These are phyloP conservation scores for Polia nebulosa DNA, from an alignment of 2,888 invertebrate genomes.

Conservation along the genomic window DNA sequence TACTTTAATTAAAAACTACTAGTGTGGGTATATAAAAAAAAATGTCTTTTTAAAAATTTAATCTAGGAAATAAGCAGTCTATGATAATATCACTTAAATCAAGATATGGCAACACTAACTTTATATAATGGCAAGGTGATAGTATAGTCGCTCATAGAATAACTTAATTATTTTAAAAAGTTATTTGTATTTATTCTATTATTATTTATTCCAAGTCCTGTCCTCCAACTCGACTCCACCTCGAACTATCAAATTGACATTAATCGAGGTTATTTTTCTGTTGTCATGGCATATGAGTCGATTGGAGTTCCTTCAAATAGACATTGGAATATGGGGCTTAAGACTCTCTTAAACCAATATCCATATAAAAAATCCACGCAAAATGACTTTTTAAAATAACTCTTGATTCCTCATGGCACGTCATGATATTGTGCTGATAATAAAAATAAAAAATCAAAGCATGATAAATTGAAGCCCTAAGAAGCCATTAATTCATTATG, in stretches of 20 bases:
- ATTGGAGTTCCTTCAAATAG: neutral
- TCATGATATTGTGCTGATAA: slow-evolving; percentile 45
- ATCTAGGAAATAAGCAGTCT: slow-evolving; percentile 80
- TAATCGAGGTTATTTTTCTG: neutral
- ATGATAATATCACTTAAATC: slow-evolving; percentile 79
- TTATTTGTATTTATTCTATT: no score
- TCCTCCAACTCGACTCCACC: neutral
- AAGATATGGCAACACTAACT: slow-evolving; percentile 74
- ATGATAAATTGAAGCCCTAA: neutral
- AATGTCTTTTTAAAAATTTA: slow-evolving; percentile 70
- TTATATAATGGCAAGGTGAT: slow-evolving; percentile 62
- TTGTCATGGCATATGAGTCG: neutral
- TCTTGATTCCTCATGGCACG: slow-evolving; percentile 9
- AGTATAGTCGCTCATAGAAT: slow-evolving; percentile 41
- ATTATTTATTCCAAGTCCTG: no score
- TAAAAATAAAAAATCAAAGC: slow-evolving; percentile 25
- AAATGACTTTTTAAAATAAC: slow-evolving; percentile 24
- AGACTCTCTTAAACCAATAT: neutral
- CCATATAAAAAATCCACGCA: neutral
- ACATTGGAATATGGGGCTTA: neutral
- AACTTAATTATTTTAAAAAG: slow-evolving; percentile 29
- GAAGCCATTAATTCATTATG: neutral
- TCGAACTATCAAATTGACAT: neutral
- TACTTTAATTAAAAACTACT: slow-evolving; percentile 47
- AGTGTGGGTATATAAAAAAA: slow-evolving; percentile 58